Evolutionary conservation across 2,888 invertebrate genomes (phyloP).

Genomic region (Agonum fuliginosum): DNA sequence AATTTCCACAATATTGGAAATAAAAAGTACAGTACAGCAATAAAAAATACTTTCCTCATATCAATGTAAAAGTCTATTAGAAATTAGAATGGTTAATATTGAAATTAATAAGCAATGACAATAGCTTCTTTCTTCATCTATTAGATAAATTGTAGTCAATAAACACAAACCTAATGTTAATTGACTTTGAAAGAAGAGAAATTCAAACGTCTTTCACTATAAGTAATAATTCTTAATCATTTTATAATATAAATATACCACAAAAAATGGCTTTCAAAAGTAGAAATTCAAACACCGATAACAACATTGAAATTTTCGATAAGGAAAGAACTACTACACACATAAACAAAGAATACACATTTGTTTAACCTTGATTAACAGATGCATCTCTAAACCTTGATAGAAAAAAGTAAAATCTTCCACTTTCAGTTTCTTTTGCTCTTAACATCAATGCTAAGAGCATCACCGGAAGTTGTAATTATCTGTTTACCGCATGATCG

Average conservation of each 20-base stretch:
- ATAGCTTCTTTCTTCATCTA: too few relatives aligned
- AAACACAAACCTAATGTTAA: neutral
- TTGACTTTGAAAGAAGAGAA: conserved; percentile 9
- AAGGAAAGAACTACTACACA: neutral
- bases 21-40: too few relatives aligned
- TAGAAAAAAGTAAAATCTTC: conserved; percentile 14
- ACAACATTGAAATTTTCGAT: conserved; percentile 3
- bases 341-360: neutral
- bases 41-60: too few relatives aligned
- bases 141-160: neutral
- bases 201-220: conserved; percentile 26
- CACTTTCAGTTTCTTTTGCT: conserved; percentile 18
- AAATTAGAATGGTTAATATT: too few relatives aligned
- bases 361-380: conserved; percentile 22
- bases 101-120: too few relatives aligned
- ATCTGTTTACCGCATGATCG: conserved; percentile 20
- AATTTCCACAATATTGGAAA: too few relatives aligned
- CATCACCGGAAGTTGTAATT: conserved; percentile 24
- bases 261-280: conserved; percentile 1
- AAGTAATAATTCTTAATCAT: neutral
- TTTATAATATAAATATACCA: neutral
- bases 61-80: too few relatives aligned
- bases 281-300: neutral
- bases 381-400: conserved; percentile 7
- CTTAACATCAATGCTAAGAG: conserved; percentile 5